A percentile compares a stretch with the other conserved stretches of the same genome.
Evolutionary conservation across 37 sponge, comb jelly and placozoan species (phyloP).

Genomic region (Haliclona indistincta): DNA sequence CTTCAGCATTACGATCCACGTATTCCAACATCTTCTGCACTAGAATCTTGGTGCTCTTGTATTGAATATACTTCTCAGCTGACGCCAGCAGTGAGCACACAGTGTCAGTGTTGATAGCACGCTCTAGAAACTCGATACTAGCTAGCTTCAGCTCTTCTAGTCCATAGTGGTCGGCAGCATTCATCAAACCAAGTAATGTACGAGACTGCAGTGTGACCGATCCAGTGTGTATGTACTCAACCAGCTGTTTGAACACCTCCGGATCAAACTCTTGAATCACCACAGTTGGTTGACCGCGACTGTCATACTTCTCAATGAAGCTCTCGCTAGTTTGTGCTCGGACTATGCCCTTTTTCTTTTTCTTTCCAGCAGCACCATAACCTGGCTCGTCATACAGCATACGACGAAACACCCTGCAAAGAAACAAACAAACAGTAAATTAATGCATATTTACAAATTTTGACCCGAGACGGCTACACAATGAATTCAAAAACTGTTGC

Average conservation of each 20-base stretch:
- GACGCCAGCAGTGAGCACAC: conserved; percentile 81
- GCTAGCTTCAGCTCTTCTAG: conserved; percentile 91
- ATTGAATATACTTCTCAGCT: conserved; percentile 93
- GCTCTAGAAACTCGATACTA: conserved; percentile 73
- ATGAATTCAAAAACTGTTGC: too few species aligned
- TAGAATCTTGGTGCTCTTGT: conserved; percentile 85
- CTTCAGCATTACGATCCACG: conserved; percentile 87
- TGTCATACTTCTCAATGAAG: conserved; percentile 55
- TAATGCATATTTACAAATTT: too few species aligned
- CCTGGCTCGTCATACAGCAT: conserved; percentile 47
- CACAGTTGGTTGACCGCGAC: conserved; percentile 44
- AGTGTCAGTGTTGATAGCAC: conserved; percentile 78
- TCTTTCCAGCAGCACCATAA: neutral
- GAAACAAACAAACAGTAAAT: too few species aligned
- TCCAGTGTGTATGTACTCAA: conserved; percentile 90
- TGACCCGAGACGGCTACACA: too few species aligned
- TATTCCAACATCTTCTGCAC: conserved; percentile 92
- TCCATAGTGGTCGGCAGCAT: conserved; percentile 92
- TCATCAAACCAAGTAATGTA: conserved; percentile 88
- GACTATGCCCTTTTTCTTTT: conserved; percentile 13
- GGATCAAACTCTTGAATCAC: conserved; percentile 82
- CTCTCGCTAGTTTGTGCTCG: conserved; percentile 37
- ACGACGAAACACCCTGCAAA: conserved; percentile 63
- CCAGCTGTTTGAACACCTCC: conserved; percentile 85
- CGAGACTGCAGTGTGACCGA: conserved; percentile 81